Percentiles rank a stretch among this genome's conserved stretches.
Evolutionary conservation across 92 coral and sea anemone species (phyloP).

Genomic region (Parazoanthus swiftii): DNA sequence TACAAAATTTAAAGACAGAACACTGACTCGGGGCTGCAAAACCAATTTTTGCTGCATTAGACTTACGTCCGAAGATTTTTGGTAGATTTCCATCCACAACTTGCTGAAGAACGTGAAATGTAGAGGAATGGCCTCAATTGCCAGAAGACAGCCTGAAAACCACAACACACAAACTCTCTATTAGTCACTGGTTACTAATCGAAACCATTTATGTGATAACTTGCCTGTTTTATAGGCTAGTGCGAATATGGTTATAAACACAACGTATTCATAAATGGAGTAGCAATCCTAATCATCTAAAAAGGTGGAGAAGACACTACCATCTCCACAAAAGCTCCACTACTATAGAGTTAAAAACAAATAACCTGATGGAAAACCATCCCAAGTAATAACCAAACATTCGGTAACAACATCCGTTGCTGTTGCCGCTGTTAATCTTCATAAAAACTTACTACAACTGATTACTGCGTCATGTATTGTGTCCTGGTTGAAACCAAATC

Average conservation of each 20-base stretch:
- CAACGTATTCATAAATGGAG: not conserved
- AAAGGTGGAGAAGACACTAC: not conserved
- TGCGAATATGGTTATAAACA: not conserved
- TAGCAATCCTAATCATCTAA: not conserved
- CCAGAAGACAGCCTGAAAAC: conserved; percentile 86
- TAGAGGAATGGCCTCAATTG: conserved; percentile 88
- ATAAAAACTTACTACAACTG: conserved; percentile 85
- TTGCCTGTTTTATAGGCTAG: not conserved
- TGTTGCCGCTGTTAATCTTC: too few species aligned
- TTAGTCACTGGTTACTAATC: too few species aligned
- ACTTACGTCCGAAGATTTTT: conserved; percentile 88
- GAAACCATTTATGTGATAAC: too few species aligned
- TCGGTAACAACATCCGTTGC: too few species aligned
- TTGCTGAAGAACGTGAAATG: conserved; percentile 87
- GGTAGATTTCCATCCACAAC: conserved; percentile 96
- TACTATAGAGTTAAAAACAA: too few species aligned
- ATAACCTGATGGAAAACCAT: too few species aligned
- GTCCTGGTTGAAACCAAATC: conserved; percentile 86
- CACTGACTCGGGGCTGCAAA: not conserved
- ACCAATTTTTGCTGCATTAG: not conserved
- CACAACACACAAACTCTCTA: not conserved
- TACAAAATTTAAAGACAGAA: not conserved
- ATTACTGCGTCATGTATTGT: conserved; percentile 81
- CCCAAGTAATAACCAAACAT: too few species aligned
- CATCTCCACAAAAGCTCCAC: not conserved